Percentiles rank a stretch among this genome's conserved stretches.
Evolutionary conservation across 2,113 vertebrate genomes (phyloP).

Genomic region (Osmerus eperlanus): DNA sequence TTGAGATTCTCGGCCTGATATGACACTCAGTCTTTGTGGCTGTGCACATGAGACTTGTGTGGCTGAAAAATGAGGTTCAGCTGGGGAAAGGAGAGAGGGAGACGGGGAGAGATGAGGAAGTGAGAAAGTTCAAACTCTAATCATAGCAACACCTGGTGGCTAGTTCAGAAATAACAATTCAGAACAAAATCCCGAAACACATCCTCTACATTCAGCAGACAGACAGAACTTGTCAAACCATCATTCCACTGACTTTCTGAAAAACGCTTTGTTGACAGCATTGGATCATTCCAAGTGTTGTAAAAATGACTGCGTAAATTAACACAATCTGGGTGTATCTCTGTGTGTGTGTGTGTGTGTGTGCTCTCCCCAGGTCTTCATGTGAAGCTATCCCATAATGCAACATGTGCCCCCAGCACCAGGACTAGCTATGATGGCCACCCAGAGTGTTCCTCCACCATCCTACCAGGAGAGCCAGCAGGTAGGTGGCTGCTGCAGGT

Average conservation of each 20-base stretch:
- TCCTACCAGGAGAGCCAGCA: conserved; percentile 97
- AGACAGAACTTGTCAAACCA: no score
- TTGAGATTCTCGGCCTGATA: no score
- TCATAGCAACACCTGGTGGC: conserved; percentile 65
- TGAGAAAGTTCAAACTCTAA: conserved; percentile 27
- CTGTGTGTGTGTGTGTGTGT: conserved; percentile 2
- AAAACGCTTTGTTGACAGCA: no score
- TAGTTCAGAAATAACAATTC: conserved; percentile 33
- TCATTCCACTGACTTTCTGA: no score
- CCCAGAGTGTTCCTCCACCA: conserved; percentile 97
- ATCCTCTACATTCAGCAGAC: no score
- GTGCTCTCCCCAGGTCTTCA: conserved; percentile 80
- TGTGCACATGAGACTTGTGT: no score
- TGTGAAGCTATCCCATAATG: conserved; percentile 99
- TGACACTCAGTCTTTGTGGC: no score
- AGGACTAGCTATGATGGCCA: conserved; percentile 99
- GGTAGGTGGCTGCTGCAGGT: conserved; percentile 69
- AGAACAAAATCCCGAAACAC: background rate
- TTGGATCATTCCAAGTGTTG: no score
- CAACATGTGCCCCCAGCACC: conserved; percentile 98
- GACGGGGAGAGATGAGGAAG: background rate
- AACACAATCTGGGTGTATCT: background rate
- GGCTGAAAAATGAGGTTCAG: background rate
- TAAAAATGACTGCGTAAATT: background rate
- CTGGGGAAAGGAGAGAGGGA: conserved; percentile 6